These are phyloP conservation scores for Danio aesculapii DNA, from an alignment of 2,797 vertebrate genomes.

Conservation along the genomic window DNA sequence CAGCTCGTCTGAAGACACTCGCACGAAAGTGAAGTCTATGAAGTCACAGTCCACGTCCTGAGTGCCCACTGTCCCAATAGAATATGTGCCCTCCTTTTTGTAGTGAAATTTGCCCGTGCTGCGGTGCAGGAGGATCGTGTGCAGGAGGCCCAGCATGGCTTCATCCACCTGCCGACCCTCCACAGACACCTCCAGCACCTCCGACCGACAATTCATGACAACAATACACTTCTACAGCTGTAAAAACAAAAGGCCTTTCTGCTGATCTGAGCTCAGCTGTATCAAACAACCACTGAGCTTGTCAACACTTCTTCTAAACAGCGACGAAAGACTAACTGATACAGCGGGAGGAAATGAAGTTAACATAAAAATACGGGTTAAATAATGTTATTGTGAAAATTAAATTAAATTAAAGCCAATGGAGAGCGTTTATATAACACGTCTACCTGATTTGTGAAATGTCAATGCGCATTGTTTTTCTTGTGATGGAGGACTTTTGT, in stretches of 20 bases:
- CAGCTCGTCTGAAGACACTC: constrained; percentile 93
- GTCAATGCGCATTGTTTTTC: neutral
- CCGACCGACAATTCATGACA: constrained; percentile 95
- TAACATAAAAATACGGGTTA: neutral
- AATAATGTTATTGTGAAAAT: neutral
- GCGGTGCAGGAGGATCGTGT: constrained; percentile 94
- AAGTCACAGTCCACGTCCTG: constrained; percentile 97
- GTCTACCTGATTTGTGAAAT: constrained; percentile 13
- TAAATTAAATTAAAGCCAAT: neutral
- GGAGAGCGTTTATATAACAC: neutral
- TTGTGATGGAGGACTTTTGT: neutral
- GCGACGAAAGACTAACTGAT: neutral
- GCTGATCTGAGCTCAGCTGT: neutral
- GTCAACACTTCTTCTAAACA: neutral
- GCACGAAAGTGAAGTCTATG: constrained; percentile 94
- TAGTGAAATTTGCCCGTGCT: constrained; percentile 99
- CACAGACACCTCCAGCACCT: constrained; percentile 94
- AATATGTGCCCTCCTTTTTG: constrained; percentile 98
- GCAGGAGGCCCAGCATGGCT: constrained; percentile 89
- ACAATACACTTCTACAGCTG: neutral
- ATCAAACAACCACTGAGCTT: neutral
- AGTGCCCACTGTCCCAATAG: constrained; percentile 95
- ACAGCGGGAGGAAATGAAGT: neutral
- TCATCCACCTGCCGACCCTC: constrained; percentile 97
- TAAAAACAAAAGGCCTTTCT: neutral